Evolutionary conservation across 2,888 invertebrate genomes (phyloP).

Genomic region (Hofmannophila pseudospretella): DNA sequence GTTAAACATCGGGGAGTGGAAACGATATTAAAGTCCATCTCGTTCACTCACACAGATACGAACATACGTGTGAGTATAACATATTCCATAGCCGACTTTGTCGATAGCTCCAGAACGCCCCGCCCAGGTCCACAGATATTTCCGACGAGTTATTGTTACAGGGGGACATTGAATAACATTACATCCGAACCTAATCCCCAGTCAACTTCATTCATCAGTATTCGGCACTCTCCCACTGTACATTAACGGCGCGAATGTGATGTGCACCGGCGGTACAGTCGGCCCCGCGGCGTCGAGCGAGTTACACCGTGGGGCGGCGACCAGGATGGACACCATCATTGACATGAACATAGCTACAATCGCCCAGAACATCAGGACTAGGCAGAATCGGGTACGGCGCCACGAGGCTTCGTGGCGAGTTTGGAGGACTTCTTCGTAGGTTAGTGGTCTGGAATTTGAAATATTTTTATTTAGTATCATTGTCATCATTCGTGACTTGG

Average conservation of each 20-base stretch:
- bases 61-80: too few species aligned
- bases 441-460: slow-evolving; percentile 49
- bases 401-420: slow-evolving; percentile 64
- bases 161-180: too few species aligned
- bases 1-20: too few species aligned
- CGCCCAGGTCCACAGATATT: too few species aligned
- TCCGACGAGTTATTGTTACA: too few species aligned
- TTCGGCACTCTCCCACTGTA: slow-evolving; percentile 12
- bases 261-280: slow-evolving; percentile 41
- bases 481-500: background rate
- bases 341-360: slow-evolving; percentile 62
- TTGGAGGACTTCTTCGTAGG: slow-evolving; percentile 66
- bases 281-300: slow-evolving; percentile 22
- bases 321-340: slow-evolving; percentile 53
- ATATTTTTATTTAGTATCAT: too few species aligned
- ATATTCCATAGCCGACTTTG: too few species aligned
- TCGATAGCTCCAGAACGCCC: too few species aligned
- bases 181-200: too few species aligned
- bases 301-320: slow-evolving; percentile 30
- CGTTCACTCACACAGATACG: too few species aligned
- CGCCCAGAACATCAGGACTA: slow-evolving; percentile 70
- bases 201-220: too few species aligned
- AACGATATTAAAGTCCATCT: too few species aligned
- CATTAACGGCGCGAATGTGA: slow-evolving; percentile 41
- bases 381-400: slow-evolving; percentile 60